These are phyloP conservation scores for Pelusios castaneus DNA, from an alignment of 2,113 vertebrate species.

Conservation along the genomic window DNA sequence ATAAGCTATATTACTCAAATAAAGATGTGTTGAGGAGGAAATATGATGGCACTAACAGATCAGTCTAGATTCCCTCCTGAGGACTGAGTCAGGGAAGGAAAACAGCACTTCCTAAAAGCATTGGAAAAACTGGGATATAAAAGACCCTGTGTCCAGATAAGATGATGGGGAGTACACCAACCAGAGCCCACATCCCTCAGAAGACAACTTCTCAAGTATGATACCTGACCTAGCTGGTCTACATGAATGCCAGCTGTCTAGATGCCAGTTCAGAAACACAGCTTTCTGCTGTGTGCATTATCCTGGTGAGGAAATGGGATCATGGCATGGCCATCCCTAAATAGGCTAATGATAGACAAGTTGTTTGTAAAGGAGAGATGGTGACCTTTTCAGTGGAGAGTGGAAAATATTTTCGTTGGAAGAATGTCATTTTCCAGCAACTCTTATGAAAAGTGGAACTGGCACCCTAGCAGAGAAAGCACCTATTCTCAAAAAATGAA, in stretches of 20 bases:
- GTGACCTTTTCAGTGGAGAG: neutral
- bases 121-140: neutral
- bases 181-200: neutral
- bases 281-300: neutral
- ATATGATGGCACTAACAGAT: neutral
- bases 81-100: neutral
- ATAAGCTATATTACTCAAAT: neutral
- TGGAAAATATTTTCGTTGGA: neutral
- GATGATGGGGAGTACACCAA: accelerated
- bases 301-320: neutral
- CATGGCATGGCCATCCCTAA: neutral
- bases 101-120: neutral
- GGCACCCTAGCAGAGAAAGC: neutral
- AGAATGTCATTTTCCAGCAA: neutral
- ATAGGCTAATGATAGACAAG: accelerated
- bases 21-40: conserved; percentile 9
- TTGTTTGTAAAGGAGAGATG: neutral
- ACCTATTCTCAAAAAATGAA: neutral
- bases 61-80: neutral
- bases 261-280: neutral
- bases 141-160: neutral
- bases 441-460: neutral
- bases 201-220: neutral
- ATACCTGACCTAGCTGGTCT: neutral
- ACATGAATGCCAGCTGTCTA: neutral